A percentile compares a stretch with the other conserved stretches of the same genome.
These are phyloP conservation scores for Euphonia xanthogaster DNA, from an alignment of 2,797 vertebrate genomes.

Conservation along the genomic window DNA sequence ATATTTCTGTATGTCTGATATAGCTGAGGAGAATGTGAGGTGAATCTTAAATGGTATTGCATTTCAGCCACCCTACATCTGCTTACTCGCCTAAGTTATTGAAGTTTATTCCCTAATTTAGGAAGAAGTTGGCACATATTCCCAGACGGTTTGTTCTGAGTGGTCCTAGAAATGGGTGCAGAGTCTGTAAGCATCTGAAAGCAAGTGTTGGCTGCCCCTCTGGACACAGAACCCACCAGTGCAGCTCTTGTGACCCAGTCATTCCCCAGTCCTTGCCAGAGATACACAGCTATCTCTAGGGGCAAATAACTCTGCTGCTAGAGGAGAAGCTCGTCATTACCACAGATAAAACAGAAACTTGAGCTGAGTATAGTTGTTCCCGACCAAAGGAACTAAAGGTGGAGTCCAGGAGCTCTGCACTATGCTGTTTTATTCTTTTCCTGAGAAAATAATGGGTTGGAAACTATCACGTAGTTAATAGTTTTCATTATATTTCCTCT, in stretches of 20 bases:
- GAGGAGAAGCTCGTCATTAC: neutral
- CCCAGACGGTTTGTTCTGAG: neutral
- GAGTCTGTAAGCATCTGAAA: neutral
- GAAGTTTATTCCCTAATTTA: neutral
- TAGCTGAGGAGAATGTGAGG: neutral
- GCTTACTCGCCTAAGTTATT: neutral
- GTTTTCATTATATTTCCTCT: constrained; percentile 11
- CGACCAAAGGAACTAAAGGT: neutral
- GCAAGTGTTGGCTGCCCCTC: neutral
- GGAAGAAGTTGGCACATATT: neutral
- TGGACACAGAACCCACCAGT: neutral
- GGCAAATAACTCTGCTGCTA: neutral
- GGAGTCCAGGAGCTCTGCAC: neutral
- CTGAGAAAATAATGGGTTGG: constrained; percentile 42
- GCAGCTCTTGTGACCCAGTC: neutral
- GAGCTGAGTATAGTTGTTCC: neutral
- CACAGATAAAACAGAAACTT: neutral
- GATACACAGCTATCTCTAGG: neutral
- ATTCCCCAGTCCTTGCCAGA: neutral
- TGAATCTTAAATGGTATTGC: neutral
- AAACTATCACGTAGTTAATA: neutral
- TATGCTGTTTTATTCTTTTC: constrained; percentile 5
- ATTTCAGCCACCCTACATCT: neutral
- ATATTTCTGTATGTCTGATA: neutral
- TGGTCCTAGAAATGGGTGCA: neutral